These are phyloP conservation scores for Lampris megalopsis DNA, from an alignment of 2,113 vertebrate species.

Conservation along the genomic window DNA sequence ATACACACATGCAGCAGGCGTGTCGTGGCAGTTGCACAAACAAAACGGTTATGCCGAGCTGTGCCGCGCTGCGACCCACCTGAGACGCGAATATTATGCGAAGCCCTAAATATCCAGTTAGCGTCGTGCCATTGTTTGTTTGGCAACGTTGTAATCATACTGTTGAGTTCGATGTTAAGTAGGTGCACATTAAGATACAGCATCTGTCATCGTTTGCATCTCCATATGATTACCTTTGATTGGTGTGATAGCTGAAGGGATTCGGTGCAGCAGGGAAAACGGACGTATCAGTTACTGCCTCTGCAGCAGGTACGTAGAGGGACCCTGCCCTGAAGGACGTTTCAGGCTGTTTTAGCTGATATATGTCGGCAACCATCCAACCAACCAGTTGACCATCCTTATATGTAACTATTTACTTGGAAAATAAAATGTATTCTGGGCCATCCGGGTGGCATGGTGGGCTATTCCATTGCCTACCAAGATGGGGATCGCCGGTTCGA, in stretches of 20 bases:
- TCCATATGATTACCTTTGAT: constrained; percentile 20
- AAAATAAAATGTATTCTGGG: too few relatives aligned
- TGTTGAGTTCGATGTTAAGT: constrained; percentile 29
- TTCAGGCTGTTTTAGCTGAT: constrained; percentile 10
- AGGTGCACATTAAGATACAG: constrained; percentile 14
- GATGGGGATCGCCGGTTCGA: too few relatives aligned
- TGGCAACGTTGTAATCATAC: constrained; percentile 57
- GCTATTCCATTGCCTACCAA: too few relatives aligned
- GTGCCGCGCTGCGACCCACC: constrained; percentile 15
- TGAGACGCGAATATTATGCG: constrained; percentile 19
- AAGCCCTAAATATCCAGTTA: constrained; percentile 21
- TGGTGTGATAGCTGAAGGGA: not conserved
- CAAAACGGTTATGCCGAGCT: constrained; percentile 17
- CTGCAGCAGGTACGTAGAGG: not conserved
- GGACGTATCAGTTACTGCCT: not conserved
- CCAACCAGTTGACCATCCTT: too few relatives aligned
- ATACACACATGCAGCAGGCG: constrained; percentile 1
- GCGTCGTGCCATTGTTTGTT: constrained; percentile 50
- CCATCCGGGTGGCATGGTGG: too few relatives aligned
- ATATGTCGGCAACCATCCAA: not conserved
- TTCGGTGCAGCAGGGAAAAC: not conserved
- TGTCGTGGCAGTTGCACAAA: constrained; percentile 6
- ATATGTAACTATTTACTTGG: too few relatives aligned
- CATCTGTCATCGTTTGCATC: constrained; percentile 27
- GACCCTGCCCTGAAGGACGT: not conserved